Base-by-base conservation (phyloP, 2,113 vertebrate genomes). In the Galeopterus variegatus region DNA sequence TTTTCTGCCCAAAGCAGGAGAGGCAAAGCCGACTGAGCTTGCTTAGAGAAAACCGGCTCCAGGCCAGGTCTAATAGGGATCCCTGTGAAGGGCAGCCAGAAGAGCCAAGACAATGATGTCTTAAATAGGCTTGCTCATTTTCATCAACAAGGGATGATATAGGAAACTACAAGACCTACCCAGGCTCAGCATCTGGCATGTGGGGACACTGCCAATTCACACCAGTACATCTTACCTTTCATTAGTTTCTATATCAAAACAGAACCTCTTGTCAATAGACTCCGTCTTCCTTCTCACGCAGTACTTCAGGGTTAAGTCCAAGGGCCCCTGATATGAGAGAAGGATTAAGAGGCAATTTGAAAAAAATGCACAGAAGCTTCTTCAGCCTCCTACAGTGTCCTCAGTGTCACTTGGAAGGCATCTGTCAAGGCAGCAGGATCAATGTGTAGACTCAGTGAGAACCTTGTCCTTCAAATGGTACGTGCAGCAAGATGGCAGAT, bases 211-310 rank as follows among this genome's bases (percentile, higher is more conserved):
- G 64, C n/a, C 80, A 76, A 41, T 64, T 15, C 54, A 81, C 12
- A 88, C 24, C 5, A 67, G 12, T 96, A 41, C 24, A 91, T 67
- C 97, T 99, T 97, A 99, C 99, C 99, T 99, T 98, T 99, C 99
- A n/a, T 97, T 98, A 0, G 99, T 99, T 98, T 99, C 99, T 76
- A 99, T 99, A 97, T 99, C 99, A 64, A 99, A 99, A 98, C 99
- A 99, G 97, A 99, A 99, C 56, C 99, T 99, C 97, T 99, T 99
- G 98, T 99, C 99, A 70, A 99, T 99, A 41, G 99, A 99, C 26
- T 99, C 99, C 0, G 99, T 99, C 98, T 99, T 99, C 90, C 99
- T 99, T 93, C 99, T 99, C 33, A 99, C 98, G 0, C 99, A 99
- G 89, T 99, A 99, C 83, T 99, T 99, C 93, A 99, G 94, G 0